Percentiles rank a stretch among this genome's conserved stretches.
phyloP scores from a whole-genome alignment of 2,113 vertebrate genomes.

The Promerops cafer region DNA sequence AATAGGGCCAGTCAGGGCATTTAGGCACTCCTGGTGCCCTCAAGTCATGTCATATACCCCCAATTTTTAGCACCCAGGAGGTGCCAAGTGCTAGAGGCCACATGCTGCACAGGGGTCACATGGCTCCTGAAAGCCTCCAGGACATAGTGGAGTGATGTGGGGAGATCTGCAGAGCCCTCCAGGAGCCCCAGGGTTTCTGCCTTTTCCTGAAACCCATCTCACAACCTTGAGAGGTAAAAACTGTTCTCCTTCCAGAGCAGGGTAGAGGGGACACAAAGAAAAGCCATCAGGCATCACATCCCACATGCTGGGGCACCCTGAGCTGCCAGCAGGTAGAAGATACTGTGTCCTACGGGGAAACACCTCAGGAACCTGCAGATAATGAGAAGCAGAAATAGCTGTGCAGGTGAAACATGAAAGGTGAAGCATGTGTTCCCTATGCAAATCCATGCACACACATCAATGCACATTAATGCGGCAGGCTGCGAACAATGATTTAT shows the following conservation, averaged over 20 bases:
- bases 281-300: neutral
- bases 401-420: neutral
- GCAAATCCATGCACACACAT: neutral
- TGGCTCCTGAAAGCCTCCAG: neutral
- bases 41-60: neutral
- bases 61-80: neutral
- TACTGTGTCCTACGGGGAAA: neutral
- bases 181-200: neutral
- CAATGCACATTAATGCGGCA: neutral
- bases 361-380: neutral
- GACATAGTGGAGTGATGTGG: neutral
- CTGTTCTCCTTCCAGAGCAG: neutral
- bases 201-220: neutral
- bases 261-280: neutral
- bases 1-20: neutral
- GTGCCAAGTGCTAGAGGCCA: neutral
- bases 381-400: neutral
- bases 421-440: neutral
- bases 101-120: neutral
- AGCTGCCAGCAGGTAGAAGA: neutral
- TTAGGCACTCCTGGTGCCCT: neutral
- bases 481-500: neutral
- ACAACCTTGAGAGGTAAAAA: neutral
- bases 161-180: neutral
- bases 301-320: neutral